Percentiles rank a stretch among this genome's conserved stretches.
These are phyloP conservation scores for Petrophora chlorosata DNA, from an alignment of 2,888 invertebrate genomes.

Conservation along the genomic window DNA sequence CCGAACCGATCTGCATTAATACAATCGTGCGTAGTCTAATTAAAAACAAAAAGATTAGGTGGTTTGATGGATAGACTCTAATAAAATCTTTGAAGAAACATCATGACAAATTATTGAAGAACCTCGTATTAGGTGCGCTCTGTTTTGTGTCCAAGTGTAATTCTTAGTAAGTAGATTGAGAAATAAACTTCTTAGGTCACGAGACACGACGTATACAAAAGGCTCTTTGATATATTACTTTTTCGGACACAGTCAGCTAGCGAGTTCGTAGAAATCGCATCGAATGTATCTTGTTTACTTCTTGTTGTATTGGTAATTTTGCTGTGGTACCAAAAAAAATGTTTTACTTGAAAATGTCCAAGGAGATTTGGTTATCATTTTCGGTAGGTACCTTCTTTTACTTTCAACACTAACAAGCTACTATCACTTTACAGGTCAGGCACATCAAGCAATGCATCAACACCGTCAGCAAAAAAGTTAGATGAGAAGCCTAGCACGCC, in stretches of 20 bases:
- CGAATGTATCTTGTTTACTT: no score
- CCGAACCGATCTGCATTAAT: slow-evolving; percentile 70
- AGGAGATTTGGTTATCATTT: no score
- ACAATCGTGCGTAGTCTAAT: slow-evolving; percentile 61
- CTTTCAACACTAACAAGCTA: slow-evolving; percentile 10
- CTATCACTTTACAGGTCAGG: slow-evolving; percentile 85
- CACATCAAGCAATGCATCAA: slow-evolving; percentile 95
- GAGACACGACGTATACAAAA: no score
- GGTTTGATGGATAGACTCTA: slow-evolving; percentile 56
- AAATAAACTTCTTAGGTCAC: no score
- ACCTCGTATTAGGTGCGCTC: slow-evolving; percentile 25
- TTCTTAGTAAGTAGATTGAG: no score
- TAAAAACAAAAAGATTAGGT: slow-evolving; percentile 69
- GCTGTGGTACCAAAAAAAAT: no score
- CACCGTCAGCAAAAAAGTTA: slow-evolving; percentile 93
- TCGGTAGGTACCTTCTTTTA: no score
- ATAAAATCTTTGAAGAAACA: slow-evolving; percentile 61
- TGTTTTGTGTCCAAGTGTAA: slow-evolving; percentile 24
- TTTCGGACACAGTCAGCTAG: no score
- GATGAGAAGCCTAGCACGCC: slow-evolving; percentile 96
- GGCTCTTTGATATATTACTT: no score
- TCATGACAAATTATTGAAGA: slow-evolving; percentile 51
- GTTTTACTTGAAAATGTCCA: no score
- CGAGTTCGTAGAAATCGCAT: no score
- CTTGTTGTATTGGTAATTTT: no score